Conservation (phyloP, 2,888 invertebrate species). For the Pristionchus arcanus region DNA sequence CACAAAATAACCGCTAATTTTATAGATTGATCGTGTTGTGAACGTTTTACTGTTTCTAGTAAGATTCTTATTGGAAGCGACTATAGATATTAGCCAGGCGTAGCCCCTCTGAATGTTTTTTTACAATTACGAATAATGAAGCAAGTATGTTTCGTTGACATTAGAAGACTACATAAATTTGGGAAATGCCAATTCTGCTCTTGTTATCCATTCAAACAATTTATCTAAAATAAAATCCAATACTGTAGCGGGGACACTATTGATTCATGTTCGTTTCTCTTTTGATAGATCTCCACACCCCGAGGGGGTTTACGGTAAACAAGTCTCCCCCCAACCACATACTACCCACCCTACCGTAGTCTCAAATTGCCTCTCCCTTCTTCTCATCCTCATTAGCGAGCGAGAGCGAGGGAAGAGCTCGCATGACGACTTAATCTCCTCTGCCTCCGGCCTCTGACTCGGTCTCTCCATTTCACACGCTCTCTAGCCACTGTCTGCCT, state of each 20-base stretch:
- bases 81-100: too few species aligned
- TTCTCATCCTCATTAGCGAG: constrained; percentile 29
- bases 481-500: not conserved
- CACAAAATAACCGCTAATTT: too few species aligned
- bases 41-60: too few species aligned
- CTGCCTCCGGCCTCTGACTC: not conserved
- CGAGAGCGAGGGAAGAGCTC: constrained; percentile 41
- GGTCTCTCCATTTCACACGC: constrained; percentile 5
- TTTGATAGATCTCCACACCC: not conserved
- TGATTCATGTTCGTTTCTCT: not conserved
- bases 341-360: constrained; percentile 22
- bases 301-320: not conserved
- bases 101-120: too few species aligned
- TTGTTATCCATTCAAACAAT: not conserved
- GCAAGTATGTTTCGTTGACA: too few species aligned
- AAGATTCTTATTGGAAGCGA: too few species aligned
- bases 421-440: constrained; percentile 35
- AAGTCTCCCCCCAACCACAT: not conserved
- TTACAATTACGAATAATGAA: too few species aligned
- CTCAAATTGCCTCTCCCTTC: constrained; percentile 36
- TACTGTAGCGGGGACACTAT: not conserved
- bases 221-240: too few species aligned
- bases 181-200: not conserved
- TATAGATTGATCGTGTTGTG: too few species aligned
- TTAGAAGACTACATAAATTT: too few species aligned